Evolutionary conservation across 2,888 invertebrate genomes (phyloP).

Genomic region (Zootermopsis nevadensis): DNA sequence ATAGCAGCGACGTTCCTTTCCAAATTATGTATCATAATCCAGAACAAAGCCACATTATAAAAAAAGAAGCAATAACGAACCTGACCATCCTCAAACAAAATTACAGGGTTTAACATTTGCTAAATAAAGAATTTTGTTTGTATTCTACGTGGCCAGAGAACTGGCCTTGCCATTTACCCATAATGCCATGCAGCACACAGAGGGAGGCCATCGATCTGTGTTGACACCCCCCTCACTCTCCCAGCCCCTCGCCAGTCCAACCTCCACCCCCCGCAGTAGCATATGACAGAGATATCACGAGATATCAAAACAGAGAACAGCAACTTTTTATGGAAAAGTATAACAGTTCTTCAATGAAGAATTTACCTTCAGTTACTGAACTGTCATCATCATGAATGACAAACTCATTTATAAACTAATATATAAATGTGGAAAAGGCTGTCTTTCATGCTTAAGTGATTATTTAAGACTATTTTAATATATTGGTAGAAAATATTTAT

Average conservation of each 20-base stretch:
- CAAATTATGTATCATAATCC: too few species aligned
- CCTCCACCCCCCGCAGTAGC: conserved; percentile 13
- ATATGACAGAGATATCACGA: conserved; percentile 22
- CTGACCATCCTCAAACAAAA: neutral
- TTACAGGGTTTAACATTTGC: neutral
- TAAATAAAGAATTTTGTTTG: neutral
- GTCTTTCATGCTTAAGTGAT: too few species aligned
- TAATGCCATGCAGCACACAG: conserved; percentile 17
- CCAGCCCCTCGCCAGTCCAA: neutral
- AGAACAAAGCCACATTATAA: too few species aligned
- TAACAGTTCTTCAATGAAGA: neutral
- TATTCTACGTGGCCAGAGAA: neutral
- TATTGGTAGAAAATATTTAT: too few species aligned
- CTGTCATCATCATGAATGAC: too few species aligned
- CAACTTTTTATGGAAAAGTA: neutral
- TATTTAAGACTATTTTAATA: too few species aligned
- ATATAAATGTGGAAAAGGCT: too few species aligned
- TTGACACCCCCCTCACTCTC: neutral
- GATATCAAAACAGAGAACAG: neutral
- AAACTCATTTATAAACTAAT: too few species aligned
- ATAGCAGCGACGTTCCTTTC: too few species aligned
- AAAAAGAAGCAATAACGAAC: neutral
- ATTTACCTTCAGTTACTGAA: neutral
- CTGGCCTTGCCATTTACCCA: conserved; percentile 40
- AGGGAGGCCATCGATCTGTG: conserved; percentile 42